These are phyloP conservation scores for Trinectes maculatus DNA, from an alignment of 2,113 vertebrate species.

Conservation along the genomic window DNA sequence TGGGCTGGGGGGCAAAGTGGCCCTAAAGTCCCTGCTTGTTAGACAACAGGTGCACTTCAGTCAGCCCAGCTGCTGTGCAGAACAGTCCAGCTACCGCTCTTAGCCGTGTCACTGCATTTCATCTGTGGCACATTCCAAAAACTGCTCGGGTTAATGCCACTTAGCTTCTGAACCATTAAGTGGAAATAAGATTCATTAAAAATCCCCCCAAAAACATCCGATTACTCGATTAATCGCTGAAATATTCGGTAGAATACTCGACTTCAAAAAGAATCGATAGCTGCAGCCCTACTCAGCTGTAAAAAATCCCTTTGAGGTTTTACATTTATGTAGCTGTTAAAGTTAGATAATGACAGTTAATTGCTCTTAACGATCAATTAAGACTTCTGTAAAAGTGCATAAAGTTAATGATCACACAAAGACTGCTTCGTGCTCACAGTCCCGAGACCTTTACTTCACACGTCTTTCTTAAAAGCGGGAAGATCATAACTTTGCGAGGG, in stretches of 20 bases:
- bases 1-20: slow-evolving; percentile 58
- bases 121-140: slow-evolving; percentile 70
- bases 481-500: slow-evolving; percentile 1
- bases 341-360: slow-evolving; percentile 32
- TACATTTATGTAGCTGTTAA: slow-evolving; percentile 16
- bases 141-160: slow-evolving; percentile 54
- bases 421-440: neutral
- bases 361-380: slow-evolving; percentile 35
- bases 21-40: slow-evolving; percentile 74
- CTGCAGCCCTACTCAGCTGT: too few relatives aligned
- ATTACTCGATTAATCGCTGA: too few relatives aligned
- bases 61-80: slow-evolving; percentile 72
- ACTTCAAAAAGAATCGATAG: too few relatives aligned
- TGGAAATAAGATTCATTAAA: slow-evolving; percentile 63
- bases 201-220: too few relatives aligned
- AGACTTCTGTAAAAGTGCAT: slow-evolving; percentile 6
- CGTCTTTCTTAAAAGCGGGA: slow-evolving; percentile 17
- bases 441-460: slow-evolving; percentile 17
- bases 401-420: too few relatives aligned
- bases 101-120: slow-evolving; percentile 63
- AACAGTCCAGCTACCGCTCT: slow-evolving; percentile 51
- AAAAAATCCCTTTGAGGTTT: slow-evolving; percentile 38
- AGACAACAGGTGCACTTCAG: slow-evolving; percentile 79
- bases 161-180: slow-evolving; percentile 42
- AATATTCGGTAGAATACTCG: too few relatives aligned